Conservation (phyloP, 2,113 vertebrate species). For the Aythya baeri region DNA sequence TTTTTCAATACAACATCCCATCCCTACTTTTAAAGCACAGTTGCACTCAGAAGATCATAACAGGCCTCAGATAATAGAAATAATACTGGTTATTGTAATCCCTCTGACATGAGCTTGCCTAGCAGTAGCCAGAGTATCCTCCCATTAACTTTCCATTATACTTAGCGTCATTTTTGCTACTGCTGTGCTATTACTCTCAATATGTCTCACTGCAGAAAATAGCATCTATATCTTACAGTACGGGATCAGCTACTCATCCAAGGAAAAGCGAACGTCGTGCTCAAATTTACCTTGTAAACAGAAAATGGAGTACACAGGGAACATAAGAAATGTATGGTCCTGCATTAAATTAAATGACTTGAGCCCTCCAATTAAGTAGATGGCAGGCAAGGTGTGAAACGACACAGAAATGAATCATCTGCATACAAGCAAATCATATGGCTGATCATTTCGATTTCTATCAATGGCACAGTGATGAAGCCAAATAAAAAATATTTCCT, state of each 20-base stretch:
- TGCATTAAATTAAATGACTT: not conserved
- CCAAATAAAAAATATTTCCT: not conserved
- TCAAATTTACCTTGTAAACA: not conserved
- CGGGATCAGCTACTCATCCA: not conserved
- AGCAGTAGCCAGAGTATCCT: conserved; percentile 12
- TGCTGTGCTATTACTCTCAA: conserved; percentile 18
- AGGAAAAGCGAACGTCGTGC: not conserved
- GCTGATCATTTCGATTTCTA: not conserved
- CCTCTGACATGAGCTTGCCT: conserved; percentile 11
- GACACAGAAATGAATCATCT: not conserved
- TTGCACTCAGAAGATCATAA: conserved; percentile 45
- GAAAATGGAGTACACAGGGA: not conserved
- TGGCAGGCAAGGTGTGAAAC: not conserved
- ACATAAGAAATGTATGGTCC: not conserved
- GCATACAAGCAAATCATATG: fast-evolving
- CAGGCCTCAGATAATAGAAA: conserved; percentile 51
- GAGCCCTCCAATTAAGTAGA: not conserved
- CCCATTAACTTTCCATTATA: conserved; percentile 50
- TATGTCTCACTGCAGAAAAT: not conserved
- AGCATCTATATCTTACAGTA: not conserved
- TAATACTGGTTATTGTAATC: conserved; percentile 54
- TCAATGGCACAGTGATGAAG: not conserved
- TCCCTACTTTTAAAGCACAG: conserved; percentile 26
- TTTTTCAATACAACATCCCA: conserved; percentile 56
- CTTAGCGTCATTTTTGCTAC: conserved; percentile 2